Evolutionary conservation across 2,888 invertebrate genomes (phyloP), one percentile per base, ranked within the genome.

Genomic region (Chrysina gloriosa): DNA sequence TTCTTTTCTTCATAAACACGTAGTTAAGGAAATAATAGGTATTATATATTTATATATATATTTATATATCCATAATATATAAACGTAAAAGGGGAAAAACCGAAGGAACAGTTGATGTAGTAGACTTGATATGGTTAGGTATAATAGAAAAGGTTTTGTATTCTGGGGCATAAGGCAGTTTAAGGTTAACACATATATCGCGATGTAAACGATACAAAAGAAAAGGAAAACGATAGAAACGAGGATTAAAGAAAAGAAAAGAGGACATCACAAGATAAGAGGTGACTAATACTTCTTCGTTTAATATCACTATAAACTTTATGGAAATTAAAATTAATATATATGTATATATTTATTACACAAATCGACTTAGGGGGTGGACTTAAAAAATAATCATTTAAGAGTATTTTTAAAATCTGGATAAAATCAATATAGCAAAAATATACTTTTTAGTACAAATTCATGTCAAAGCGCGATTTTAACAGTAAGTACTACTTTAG

Each of bases 51-150:
- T n/a, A n/a, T n/a, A n/a, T n/a, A n/a, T 11, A 50, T 50, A 58
- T 58, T 58, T 39, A 58, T 58, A 58, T 42, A 58, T 58, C 42
- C n/a, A 39, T 42, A 58, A 58, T 58, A 42, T 39, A 63, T 64
- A 58, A 63, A 61, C 58, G 52, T 42, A 56, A 67, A 45, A 54
- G 54, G 69, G 42, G 54, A 68, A 64, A 71, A 64, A 68, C 70
- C 63, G 65, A 54, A 73, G 65, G 68, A 71, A 71, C 65, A 67
- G 65, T 65, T 63, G 69, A 69, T 70, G 73, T 70, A 69, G 68
- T 73, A 70, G 69, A 71, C 50, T 73, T 76, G 75, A 76, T 76
- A 76, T 76, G 75, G 74, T 75, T 74, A 73, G 71, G 73, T 74
- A 73, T 72, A 65, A 65, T 48, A 58, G 66, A 58, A 66, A 25